A percentile compares a stretch with the other conserved stretches of the same genome.
phyloP scores from a whole-genome alignment of 2,888 invertebrate genomes.

The Griposia aprilina region DNA sequence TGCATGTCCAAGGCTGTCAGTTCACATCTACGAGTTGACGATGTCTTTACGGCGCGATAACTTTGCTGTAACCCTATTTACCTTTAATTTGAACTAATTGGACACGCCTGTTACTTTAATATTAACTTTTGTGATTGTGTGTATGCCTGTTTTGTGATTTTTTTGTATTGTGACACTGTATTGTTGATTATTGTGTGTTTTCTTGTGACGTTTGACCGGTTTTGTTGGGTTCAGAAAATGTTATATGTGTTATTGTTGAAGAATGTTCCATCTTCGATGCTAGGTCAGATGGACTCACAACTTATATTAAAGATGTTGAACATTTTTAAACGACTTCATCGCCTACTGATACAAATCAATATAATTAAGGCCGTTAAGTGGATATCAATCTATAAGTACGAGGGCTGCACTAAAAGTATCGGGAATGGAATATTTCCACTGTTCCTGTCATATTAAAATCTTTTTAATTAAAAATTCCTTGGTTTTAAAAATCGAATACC shows the following conservation, averaged over 20 bases:
- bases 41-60: constrained; percentile 55
- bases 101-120: constrained; percentile 42
- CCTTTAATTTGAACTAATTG: constrained; percentile 63
- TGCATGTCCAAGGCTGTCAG: constrained; percentile 60
- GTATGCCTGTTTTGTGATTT: neutral
- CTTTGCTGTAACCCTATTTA: constrained; percentile 57
- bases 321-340: neutral
- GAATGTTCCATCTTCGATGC: neutral
- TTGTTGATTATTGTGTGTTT: neutral
- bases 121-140: constrained; percentile 27
- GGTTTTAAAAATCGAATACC: too few relatives aligned
- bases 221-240: neutral
- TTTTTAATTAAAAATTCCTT: too few relatives aligned
- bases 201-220: constrained; percentile 11
- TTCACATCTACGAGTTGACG: constrained; percentile 40
- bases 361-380: neutral
- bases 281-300: neutral
- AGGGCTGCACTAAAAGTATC: too few relatives aligned
- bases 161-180: neutral
- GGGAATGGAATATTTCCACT: too few relatives aligned
- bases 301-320: neutral
- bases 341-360: neutral
- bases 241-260: neutral
- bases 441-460: too few relatives aligned
- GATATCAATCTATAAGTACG: neutral